Base-by-base conservation (phyloP, 1,140 invertebrate genomes). In the Procambarus virginalis region DNA sequence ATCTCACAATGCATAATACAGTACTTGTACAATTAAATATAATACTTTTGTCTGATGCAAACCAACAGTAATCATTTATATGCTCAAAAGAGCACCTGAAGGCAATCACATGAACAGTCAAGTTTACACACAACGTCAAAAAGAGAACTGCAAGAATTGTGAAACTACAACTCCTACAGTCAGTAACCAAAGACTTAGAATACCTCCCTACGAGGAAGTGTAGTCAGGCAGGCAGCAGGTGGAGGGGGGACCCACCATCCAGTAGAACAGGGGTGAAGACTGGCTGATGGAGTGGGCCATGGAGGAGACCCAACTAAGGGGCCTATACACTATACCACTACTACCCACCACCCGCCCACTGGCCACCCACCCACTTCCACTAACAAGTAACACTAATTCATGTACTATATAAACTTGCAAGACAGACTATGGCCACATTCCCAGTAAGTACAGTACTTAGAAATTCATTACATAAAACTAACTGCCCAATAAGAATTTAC, bases 61-160 rank as follows among this genome's bases (percentile, higher is more conserved):
- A 87, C 86, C 86, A 87, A 87, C 86, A 87, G 48, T 51, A 64
- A 87, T 87, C 64, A 87, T 45, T 85, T 77, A 76, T 73, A 58
- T 70, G 60, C 78, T 70, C 78, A 87, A 51, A 86, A 73, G 86
- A 86, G 68, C 77, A 80, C 79, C 86, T 80, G 78, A 87, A 77
- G 78, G 76, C 88, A 89, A 34, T 83, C 88, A 89, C 88, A 89
- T 78, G 34, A 78, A 89, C 88, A 89, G 64, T 89, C 88, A 89
- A 77, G 82, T 89, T 84, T 83, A 89, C 81, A 84, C 88, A 89
- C 88, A 89, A 89, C 88, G 88, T 89, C 88, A 89, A 89, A 68
- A 10, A 84, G 17, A 84, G 77, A 84, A 58, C 68, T 84, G 73
- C 84, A 78, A 89, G 76, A 51, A 84, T 70, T 64, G 60, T 77